Evolutionary conservation across 2,113 vertebrate species (phyloP), one percentile per base, ranked within the genome.

Genomic region (Heterochromis multidens): DNA sequence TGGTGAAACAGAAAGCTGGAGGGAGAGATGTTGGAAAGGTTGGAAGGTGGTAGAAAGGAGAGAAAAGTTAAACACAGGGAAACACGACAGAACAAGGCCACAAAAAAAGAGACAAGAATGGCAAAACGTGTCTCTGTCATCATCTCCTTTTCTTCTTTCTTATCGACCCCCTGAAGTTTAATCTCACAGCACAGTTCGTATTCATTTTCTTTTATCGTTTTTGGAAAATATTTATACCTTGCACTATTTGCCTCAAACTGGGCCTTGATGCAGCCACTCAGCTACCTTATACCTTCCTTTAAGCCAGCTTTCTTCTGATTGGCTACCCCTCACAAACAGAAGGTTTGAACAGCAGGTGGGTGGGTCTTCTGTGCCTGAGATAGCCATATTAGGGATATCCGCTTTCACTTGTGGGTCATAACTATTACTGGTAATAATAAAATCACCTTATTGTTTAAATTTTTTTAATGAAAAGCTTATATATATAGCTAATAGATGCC

Each of bases 201-300:
- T 59, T 59, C 1, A 40, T 54, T 7, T 33, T 9, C 52, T 70
- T 67, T 54, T 12, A 79, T 58, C 10, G 0, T 21, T 37, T 7
- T 60, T 60, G 23, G 10, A 61, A 27, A 57, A 43, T 23, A 62
- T 82, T 49, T 57, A 62, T 0, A 67, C 14, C 63, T 25, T 67
- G 63, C 3, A 11, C 7, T 25, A 43, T 43, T 25, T 67, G n/a
- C 2, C 23, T 70, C 19, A 27, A 67, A 17, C 37, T 43, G 63
- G 63, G 2, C 40, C 33, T 43, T 1, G 1, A n/a, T 67, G 63
- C n/a, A 67, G 62, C 62, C 40, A 25, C 35, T 70, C 37, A 70
- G 63, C 37, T 70, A 4, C 37, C 14, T 43, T 6, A 27, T 11
- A 43, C 14, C 17, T 40, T 23, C 0, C 35, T 67, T 0, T 43